Base-by-base conservation (phyloP, 2,113 vertebrate species). In the Mustela lutreola region DNA sequence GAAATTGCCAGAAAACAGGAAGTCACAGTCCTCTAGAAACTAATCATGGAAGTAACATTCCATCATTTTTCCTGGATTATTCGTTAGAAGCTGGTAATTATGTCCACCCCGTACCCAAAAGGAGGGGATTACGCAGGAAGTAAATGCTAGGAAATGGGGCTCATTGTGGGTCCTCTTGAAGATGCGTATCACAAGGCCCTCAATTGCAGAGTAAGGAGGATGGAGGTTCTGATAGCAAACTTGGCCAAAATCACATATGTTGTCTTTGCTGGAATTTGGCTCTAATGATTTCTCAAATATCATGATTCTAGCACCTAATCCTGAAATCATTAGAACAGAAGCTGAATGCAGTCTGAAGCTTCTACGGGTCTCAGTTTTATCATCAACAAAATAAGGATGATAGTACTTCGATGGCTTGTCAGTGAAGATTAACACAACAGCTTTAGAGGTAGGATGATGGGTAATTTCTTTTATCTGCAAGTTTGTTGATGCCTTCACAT, bases 341-440 rank as follows among this genome's bases (percentile, higher is more conserved):
- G 16, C 65, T 82, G 5, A 93, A 76, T 36, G 36, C 94, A 94
- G 82, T 33, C 26, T 58, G 53, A 2, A 82, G 50, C 10, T 91
- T 97, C 21, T 87, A 21, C 2, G 45, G 92, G 67, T 82, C 65
- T 95, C 7, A 26, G 12, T 87, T 89, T 92, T 24, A 91, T 82
- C 22, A 45, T 60, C 45, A 67, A 82, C 63, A 96, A 93, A 93
- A 50, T 88, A 92, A 82, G 31, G 21, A 85, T 91, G 45, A 67
- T 58, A 50, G 89, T 36, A 87, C 42, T 87, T 94, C 15, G 76
- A 90, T 67, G 22, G 9, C 28, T 87, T 91, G 7, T 94, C 80
- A 86, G 19, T 50, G 21, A 89, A 96, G 62, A 97, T 89, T 39
- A 96, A 87, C 28, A 86, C n/a, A 97, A 92, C 28, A 80, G 7